phyloP scores from a whole-genome alignment of 2,797 vertebrate genomes.

The Sebastes jordani region DNA sequence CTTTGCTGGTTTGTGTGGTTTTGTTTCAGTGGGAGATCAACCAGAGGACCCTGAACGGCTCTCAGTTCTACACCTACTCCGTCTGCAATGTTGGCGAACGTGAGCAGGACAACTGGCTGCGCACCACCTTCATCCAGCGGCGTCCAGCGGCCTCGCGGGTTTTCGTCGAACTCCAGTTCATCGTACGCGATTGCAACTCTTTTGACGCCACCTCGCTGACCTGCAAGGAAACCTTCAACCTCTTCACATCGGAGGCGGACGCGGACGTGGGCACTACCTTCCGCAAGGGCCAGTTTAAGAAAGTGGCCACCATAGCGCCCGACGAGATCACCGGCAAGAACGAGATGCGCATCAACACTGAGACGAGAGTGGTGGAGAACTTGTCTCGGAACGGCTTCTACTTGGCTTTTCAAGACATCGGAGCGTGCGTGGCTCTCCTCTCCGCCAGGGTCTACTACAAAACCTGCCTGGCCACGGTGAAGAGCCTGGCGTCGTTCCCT shows the following conservation, averaged over 20 bases:
- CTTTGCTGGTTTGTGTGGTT: conserved; percentile 41
- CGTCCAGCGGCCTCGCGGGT: conserved; percentile 87
- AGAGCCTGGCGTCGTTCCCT: conserved; percentile 87
- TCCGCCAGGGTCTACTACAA: conserved; percentile 95
- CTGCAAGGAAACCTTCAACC: conserved; percentile 98
- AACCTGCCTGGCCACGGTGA: conserved; percentile 86
- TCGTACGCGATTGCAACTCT: conserved; percentile 95
- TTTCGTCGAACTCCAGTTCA: conserved; percentile 93
- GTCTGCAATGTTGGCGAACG: conserved; percentile 93
- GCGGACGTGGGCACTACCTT: conserved; percentile 96
- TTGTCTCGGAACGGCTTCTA: conserved; percentile 92
- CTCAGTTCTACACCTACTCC: conserved; percentile 91
- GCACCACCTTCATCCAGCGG: conserved; percentile 96
- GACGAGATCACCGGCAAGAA: conserved; percentile 91
- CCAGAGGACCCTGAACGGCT: conserved; percentile 90
- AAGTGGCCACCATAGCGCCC: conserved; percentile 93
- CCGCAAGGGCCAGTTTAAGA: conserved; percentile 91
- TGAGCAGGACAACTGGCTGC: conserved; percentile 98
- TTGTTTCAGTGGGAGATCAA: conserved; percentile 91
- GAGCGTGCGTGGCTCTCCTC: conserved; percentile 91
- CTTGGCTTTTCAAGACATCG: conserved; percentile 96
- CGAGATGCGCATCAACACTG: conserved; percentile 89
- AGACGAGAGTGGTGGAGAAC: conserved; percentile 89
- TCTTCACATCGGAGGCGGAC: conserved; percentile 90
- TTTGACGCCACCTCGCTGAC: conserved; percentile 86